Evolutionary conservation across 1,140 invertebrate species (phyloP).

Genomic region (Anastatus disparis): DNA sequence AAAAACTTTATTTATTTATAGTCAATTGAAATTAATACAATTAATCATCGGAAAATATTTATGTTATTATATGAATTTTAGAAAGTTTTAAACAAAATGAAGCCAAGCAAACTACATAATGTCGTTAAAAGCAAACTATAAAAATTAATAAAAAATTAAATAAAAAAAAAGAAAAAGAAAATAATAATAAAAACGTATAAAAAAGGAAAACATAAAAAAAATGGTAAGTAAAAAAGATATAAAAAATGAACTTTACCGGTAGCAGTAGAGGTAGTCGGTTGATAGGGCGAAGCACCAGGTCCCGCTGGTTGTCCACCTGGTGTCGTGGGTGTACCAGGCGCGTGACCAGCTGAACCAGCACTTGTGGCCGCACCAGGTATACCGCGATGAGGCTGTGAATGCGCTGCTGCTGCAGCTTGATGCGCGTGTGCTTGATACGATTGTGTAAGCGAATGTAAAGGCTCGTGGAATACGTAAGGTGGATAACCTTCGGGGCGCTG

Average conservation of each 20-base stretch:
- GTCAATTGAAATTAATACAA: no score
- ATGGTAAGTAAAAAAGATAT: no score
- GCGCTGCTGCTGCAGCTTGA: conserved; percentile 65
- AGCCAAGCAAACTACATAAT: no score
- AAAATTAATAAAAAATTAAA: no score
- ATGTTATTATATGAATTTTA: no score
- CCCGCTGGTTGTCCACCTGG: conserved; percentile 63
- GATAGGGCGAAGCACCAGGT: conserved; percentile 69
- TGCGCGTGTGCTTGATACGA: conserved; percentile 64
- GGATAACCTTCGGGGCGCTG: conserved; percentile 88
- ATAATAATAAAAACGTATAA: no score
- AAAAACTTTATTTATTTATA: no score
- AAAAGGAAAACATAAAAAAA: not conserved
- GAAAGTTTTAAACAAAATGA: no score
- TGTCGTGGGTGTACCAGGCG: conserved; percentile 59
- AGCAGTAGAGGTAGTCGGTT: conserved; percentile 71
- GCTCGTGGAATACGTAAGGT: conserved; percentile 91
- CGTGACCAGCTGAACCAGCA: no score
- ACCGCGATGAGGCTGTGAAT: conserved; percentile 65
- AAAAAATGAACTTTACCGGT: conserved; percentile 66
- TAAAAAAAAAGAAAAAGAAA: no score
- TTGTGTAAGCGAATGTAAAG: conserved; percentile 79
- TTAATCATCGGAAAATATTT: no score
- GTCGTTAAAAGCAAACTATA: no score
- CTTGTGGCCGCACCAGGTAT: conserved; percentile 59